Evolutionary conservation across 2,113 vertebrate species (phyloP).

Genomic region (Chamaea fasciata): DNA sequence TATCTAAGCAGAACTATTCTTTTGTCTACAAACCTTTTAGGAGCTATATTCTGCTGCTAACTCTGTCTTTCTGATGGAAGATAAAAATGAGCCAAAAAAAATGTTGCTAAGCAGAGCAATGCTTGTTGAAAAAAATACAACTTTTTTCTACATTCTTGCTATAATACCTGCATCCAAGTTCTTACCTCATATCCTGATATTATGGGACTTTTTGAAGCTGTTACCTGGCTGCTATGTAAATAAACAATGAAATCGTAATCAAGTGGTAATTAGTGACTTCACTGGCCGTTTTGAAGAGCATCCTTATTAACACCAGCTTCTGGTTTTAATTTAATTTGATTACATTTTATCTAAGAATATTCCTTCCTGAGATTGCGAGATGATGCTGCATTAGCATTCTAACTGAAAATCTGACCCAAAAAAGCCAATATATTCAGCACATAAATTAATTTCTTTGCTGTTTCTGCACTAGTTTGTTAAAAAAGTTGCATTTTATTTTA

Average conservation of each 20-base stretch:
- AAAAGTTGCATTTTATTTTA: neutral
- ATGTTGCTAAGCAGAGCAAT: neutral
- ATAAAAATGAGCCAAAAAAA: neutral
- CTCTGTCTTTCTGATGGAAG: neutral
- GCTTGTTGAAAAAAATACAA: neutral
- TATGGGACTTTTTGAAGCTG: neutral
- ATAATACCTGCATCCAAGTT: neutral
- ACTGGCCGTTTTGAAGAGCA: neutral
- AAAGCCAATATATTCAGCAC: neutral
- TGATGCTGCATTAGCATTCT: neutral
- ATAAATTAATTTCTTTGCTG: neutral
- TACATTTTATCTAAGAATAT: neutral
- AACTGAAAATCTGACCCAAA: neutral
- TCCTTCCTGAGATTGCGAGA: neutral
- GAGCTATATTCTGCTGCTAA: neutral
- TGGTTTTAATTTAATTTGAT: neutral
- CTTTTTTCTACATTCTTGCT: neutral
- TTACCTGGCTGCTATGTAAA: neutral
- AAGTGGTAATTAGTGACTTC: neutral
- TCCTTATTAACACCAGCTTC: neutral
- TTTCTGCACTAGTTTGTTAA: neutral
- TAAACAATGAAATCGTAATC: neutral
- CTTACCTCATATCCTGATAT: neutral
- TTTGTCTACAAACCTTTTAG: neutral
- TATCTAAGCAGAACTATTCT: neutral